Percentiles rank a stretch among this genome's conserved stretches.
Evolutionary conservation across 2,888 invertebrate species (phyloP).

Genomic region (Spicauda simplicius): DNA sequence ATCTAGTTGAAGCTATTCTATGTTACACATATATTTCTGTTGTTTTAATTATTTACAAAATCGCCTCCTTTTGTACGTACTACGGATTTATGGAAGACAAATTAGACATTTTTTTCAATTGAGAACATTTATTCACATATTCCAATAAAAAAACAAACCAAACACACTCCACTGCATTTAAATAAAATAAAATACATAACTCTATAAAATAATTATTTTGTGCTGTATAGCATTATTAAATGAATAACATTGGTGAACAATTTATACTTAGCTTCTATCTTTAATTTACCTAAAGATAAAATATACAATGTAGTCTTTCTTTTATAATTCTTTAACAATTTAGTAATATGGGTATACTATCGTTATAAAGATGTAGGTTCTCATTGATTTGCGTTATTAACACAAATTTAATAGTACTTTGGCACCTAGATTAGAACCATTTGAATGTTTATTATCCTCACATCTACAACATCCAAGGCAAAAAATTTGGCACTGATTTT

Average conservation of each 20-base stretch:
- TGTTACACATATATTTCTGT: neutral
- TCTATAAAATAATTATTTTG: conserved; percentile 62
- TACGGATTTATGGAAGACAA: conserved; percentile 45
- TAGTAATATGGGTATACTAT: too few relatives aligned
- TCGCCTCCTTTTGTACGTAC: neutral
- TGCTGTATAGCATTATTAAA: conserved; percentile 44
- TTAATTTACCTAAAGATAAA: too few relatives aligned
- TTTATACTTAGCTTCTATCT: too few relatives aligned
- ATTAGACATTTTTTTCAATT: conserved; percentile 58
- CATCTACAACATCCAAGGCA: neutral
- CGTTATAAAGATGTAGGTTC: too few relatives aligned
- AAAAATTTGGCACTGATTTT: conserved; percentile 11
- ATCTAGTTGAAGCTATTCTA: neutral
- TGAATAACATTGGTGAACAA: neutral
- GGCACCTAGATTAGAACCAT: too few relatives aligned
- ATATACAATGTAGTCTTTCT: neutral
- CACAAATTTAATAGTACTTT: too few relatives aligned
- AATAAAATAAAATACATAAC: conserved; percentile 59
- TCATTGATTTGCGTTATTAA: too few relatives aligned
- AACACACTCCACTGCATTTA: conserved; percentile 76
- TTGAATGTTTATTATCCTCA: neutral
- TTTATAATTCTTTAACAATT: neutral
- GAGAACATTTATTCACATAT: conserved; percentile 83
- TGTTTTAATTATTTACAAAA: neutral
- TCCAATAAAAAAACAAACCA: conserved; percentile 77